A percentile compares a stretch with the other conserved stretches of the same genome.
These are phyloP conservation scores for Vespertilio murinus DNA, from an alignment of 2,797 vertebrate species.

Conservation along the genomic window DNA sequence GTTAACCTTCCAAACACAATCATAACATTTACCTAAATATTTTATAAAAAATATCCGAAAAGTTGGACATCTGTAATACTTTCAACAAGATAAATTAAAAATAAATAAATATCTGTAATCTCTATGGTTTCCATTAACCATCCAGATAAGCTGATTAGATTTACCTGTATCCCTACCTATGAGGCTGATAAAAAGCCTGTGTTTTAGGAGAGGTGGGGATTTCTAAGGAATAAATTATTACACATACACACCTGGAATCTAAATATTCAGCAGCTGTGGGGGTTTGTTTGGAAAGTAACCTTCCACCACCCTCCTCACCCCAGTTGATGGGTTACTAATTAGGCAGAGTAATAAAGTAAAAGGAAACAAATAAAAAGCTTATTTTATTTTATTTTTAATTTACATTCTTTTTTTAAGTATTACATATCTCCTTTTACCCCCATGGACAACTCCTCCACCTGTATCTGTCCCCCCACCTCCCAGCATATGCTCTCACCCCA, in stretches of 20 bases:
- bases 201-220: neutral
- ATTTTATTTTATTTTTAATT: too few species aligned
- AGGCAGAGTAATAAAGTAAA: neutral
- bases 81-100: too few species aligned
- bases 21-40: neutral
- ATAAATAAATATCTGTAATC: neutral
- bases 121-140: neutral
- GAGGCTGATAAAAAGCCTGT: neutral
- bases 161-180: neutral
- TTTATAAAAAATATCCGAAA: neutral
- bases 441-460: too few species aligned
- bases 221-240: conserved; percentile 1
- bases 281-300: neutral
- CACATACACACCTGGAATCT: neutral
- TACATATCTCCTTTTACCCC: neutral
- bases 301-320: neutral
- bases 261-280: neutral
- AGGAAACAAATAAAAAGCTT: neutral
- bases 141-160: neutral
- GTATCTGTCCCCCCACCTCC: too few species aligned
- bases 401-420: neutral
- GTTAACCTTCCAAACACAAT: neutral
- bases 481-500: too few species aligned
- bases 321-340: neutral
- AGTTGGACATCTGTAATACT: too few species aligned